Evolutionary conservation across 2,113 vertebrate genomes (phyloP).

Genomic region (Hucho hucho): DNA sequence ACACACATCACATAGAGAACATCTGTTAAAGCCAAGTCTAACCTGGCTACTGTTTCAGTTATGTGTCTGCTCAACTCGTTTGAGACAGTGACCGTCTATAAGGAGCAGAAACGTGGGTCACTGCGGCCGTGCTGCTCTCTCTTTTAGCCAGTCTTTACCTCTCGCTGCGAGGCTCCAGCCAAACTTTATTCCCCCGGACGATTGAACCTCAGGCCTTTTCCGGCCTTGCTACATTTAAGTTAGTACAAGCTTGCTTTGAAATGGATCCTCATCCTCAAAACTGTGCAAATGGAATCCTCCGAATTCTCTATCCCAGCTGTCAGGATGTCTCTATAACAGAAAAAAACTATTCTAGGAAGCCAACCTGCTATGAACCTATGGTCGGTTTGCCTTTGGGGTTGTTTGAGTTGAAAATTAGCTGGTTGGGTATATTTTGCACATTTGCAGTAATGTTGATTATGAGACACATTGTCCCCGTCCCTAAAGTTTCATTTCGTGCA

Average conservation of each 20-base stretch:
- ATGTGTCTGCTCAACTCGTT: conserved; percentile 32
- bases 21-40: conserved; percentile 15
- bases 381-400: background rate
- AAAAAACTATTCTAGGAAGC: background rate
- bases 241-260: conserved; percentile 54
- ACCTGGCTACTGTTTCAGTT: conserved; percentile 23
- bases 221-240: conserved; percentile 43
- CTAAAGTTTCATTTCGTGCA: background rate
- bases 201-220: conserved; percentile 44
- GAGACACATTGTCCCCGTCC: no score
- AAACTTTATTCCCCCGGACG: conserved; percentile 6
- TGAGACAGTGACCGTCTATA: conserved; percentile 25
- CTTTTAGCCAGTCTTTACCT: conserved; percentile 11
- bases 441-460: no score
- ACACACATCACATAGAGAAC: conserved; percentile 28
- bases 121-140: conserved; percentile 21
- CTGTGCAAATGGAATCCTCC: conserved; percentile 22
- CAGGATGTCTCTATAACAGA: conserved; percentile 15
- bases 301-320: conserved; percentile 45
- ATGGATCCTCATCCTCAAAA: conserved; percentile 41
- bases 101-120: conserved; percentile 63
- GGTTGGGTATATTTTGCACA: no score
- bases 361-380: background rate
- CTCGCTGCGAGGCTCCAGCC: background rate
- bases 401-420: background rate